Evolutionary conservation across 2,888 invertebrate genomes (phyloP).

Genomic region (Synanthedon vespiformis): DNA sequence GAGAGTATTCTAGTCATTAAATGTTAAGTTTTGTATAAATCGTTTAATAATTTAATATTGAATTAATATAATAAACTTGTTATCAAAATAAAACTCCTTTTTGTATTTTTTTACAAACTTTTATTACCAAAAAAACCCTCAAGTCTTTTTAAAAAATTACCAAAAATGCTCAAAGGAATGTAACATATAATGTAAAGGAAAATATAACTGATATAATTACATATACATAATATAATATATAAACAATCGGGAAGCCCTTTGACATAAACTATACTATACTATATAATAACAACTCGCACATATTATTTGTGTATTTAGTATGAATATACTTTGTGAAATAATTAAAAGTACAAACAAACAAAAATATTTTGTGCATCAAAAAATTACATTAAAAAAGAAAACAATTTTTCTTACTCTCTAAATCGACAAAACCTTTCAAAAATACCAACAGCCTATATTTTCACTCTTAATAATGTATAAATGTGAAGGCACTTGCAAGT

Average conservation of each 20-base stretch:
- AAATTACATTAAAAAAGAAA: background rate
- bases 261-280: background rate
- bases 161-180: slow-evolving; percentile 49
- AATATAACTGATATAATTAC: too few relatives aligned
- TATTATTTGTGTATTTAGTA: background rate
- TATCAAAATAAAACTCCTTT: slow-evolving; percentile 26
- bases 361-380: background rate
- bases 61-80: slow-evolving; percentile 21
- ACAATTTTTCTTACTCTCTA: background rate
- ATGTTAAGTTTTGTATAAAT: slow-evolving; percentile 28
- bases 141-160: slow-evolving; percentile 27
- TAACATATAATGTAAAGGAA: slow-evolving; percentile 27
- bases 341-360: too few relatives aligned
- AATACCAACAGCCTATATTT: background rate
- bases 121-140: slow-evolving; percentile 33
- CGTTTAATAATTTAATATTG: slow-evolving; percentile 20
- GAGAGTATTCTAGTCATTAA: slow-evolving; percentile 61
- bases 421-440: background rate
- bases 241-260: slow-evolving; percentile 2
- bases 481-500: background rate
- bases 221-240: background rate
- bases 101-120: slow-evolving; percentile 38
- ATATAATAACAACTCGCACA: background rate
- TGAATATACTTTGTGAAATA: too few relatives aligned
- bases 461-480: background rate